phyloP scores from a whole-genome alignment of 2,888 invertebrate genomes.

The Catocala fraxini region DNA sequence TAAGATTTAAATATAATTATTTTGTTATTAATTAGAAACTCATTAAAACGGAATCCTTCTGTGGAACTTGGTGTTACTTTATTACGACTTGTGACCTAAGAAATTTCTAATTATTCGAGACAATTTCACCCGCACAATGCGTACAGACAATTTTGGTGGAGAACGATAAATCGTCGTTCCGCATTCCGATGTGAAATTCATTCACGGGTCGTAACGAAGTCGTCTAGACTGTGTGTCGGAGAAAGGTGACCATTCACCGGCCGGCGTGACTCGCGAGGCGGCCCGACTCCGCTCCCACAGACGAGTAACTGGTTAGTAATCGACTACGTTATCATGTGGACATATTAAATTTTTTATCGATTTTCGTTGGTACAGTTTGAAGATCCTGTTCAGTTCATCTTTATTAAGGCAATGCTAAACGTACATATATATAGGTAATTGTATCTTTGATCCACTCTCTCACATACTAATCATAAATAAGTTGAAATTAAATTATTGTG shows the following conservation, averaged over 20 bases:
- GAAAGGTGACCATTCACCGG: slow-evolving; percentile 87
- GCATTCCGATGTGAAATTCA: slow-evolving; percentile 85
- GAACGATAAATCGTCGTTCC: slow-evolving; percentile 79
- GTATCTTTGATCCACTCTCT: background rate
- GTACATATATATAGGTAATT: background rate
- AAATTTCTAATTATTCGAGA: slow-evolving; percentile 70
- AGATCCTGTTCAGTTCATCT: slow-evolving; percentile 28
- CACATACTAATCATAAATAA: background rate
- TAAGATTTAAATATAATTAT: slow-evolving; percentile 9
- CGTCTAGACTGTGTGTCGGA: slow-evolving; percentile 86
- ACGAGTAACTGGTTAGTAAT: slow-evolving; percentile 68
- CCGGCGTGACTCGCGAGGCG: slow-evolving; percentile 64
- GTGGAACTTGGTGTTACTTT: slow-evolving; percentile 33
- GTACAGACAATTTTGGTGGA: slow-evolving; percentile 69
- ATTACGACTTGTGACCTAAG: slow-evolving; percentile 49
- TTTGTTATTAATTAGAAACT: slow-evolving; percentile 28
- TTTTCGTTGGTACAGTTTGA: slow-evolving; percentile 22
- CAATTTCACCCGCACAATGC: slow-evolving; percentile 72
- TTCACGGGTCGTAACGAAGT: slow-evolving; percentile 81
- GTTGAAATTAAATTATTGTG: background rate
- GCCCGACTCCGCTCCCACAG: slow-evolving; percentile 68
- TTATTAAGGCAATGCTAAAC: slow-evolving; percentile 24
- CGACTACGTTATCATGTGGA: slow-evolving; percentile 44
- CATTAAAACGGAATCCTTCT: slow-evolving; percentile 36
- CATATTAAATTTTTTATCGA: slow-evolving; percentile 29